Conservation (phyloP, 1,140 invertebrate genomes). For the Homarus americanus region DNA sequence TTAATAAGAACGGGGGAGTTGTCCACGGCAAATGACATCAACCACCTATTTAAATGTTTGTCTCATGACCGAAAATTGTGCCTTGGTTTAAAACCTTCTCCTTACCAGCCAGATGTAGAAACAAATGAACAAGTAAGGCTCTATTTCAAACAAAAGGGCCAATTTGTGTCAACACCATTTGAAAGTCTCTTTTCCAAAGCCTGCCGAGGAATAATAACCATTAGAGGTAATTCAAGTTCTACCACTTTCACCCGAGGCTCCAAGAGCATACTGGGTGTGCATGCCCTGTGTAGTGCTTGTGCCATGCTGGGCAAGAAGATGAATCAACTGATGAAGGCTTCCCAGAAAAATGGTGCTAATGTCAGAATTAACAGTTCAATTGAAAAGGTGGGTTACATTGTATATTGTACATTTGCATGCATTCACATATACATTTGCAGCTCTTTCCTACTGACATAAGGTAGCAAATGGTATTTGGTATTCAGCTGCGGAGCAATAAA, state of each 20-base stretch:
- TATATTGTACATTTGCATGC: not conserved
- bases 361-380: not conserved
- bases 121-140: slow-evolving; percentile 47
- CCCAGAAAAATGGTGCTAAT: not conserved
- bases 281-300: slow-evolving; percentile 55
- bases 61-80: slow-evolving; percentile 62
- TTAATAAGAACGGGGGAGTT: slow-evolving; percentile 40
- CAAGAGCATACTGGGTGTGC: slow-evolving; percentile 35
- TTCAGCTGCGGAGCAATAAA: no score
- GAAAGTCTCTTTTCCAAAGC: slow-evolving; percentile 43
- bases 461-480: no score
- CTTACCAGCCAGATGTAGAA: slow-evolving; percentile 51
- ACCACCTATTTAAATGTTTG: slow-evolving; percentile 30
- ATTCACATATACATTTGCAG: not conserved
- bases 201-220: slow-evolving; percentile 26
- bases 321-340: slow-evolving; percentile 41
- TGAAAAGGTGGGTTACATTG: slow-evolving; percentile 40
- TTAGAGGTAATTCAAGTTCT: not conserved
- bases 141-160: slow-evolving; percentile 59
- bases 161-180: slow-evolving; percentile 61
- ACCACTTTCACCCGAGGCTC: slow-evolving; percentile 32
- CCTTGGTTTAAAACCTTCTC: slow-evolving; percentile 64
- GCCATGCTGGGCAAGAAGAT: slow-evolving; percentile 35
- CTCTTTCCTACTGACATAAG: no score
- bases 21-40: slow-evolving; percentile 25